Conservation (phyloP, 23 tunicate genomes). For the Styela clava region DNA sequence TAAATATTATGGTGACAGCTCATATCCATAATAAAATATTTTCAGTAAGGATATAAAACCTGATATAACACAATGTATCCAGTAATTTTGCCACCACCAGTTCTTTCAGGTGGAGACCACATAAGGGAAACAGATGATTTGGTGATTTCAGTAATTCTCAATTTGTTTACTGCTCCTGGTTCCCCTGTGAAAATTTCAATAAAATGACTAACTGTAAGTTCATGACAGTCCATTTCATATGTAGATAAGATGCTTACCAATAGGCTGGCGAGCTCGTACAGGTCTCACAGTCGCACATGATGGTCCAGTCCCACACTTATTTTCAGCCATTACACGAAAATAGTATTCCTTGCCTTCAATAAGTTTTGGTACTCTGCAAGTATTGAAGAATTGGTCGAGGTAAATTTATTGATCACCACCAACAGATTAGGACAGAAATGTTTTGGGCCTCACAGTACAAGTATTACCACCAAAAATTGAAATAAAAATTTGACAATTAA, state of each 20-base stretch:
- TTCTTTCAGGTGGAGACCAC: slow-evolving; percentile 60
- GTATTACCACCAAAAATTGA: no score
- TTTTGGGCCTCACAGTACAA: no score
- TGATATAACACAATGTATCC: slow-evolving; percentile 68
- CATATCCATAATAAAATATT: not conserved
- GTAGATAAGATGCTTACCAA: slow-evolving; percentile 8
- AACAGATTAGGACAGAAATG: no score
- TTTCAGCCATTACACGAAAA: slow-evolving; percentile 41
- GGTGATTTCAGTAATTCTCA: slow-evolving; percentile 33
- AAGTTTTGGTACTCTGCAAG: slow-evolving; percentile 54
- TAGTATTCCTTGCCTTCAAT: slow-evolving; percentile 52
- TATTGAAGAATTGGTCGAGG: slow-evolving; percentile 21
- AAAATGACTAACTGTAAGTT: no score
- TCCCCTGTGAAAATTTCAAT: slow-evolving; percentile 37
- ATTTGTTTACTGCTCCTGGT: slow-evolving; percentile 74
- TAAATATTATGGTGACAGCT: not conserved
- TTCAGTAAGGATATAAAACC: not conserved
- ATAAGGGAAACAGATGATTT: slow-evolving; percentile 53
- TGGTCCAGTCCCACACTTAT: slow-evolving; percentile 42
- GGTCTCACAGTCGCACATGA: slow-evolving; percentile 32
- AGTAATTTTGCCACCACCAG: slow-evolving; percentile 78
- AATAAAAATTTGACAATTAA: not conserved
- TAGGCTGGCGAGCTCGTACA: slow-evolving; percentile 52
- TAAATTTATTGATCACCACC: no score
- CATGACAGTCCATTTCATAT: no score